These are phyloP conservation scores for Ptychobarbus kaznakovi DNA, from an alignment of 2,797 vertebrate genomes.

Conservation along the genomic window DNA sequence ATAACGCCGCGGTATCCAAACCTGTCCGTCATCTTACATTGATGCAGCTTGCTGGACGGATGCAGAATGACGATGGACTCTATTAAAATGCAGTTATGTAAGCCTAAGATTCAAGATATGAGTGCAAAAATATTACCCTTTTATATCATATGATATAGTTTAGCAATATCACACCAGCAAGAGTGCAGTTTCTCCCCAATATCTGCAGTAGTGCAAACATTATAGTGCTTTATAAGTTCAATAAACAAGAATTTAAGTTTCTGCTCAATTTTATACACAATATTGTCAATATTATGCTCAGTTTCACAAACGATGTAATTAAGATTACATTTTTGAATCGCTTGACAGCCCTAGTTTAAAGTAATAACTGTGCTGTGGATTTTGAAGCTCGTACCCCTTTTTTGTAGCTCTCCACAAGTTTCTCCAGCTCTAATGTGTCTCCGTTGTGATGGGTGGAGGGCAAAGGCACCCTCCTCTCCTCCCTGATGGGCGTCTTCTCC, in stretches of 20 bases:
- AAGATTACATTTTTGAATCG: background rate
- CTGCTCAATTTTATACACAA: no score
- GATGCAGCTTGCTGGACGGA: background rate
- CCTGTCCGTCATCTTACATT: background rate
- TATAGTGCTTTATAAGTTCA: no score
- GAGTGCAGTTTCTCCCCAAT: no score
- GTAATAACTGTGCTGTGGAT: background rate
- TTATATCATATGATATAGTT: background rate
- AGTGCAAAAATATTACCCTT: background rate
- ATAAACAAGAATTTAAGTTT: no score
- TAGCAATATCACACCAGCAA: background rate
- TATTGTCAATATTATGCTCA: no score
- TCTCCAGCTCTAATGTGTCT: constrained; percentile 77
- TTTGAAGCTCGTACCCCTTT: constrained; percentile 73
- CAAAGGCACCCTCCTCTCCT: constrained; percentile 79
- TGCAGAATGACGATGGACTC: background rate
- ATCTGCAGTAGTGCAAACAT: no score
- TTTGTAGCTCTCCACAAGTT: constrained; percentile 80
- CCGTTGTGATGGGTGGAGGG: constrained; percentile 63
- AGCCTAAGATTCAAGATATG: background rate
- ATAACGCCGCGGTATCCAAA: background rate
- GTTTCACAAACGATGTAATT: background rate
- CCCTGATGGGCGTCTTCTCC: constrained; percentile 81
- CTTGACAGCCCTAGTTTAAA: background rate
- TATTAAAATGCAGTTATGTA: background rate